Evolutionary conservation across 2,888 invertebrate species (phyloP).

Genomic region (Balanococcus diminutus): DNA sequence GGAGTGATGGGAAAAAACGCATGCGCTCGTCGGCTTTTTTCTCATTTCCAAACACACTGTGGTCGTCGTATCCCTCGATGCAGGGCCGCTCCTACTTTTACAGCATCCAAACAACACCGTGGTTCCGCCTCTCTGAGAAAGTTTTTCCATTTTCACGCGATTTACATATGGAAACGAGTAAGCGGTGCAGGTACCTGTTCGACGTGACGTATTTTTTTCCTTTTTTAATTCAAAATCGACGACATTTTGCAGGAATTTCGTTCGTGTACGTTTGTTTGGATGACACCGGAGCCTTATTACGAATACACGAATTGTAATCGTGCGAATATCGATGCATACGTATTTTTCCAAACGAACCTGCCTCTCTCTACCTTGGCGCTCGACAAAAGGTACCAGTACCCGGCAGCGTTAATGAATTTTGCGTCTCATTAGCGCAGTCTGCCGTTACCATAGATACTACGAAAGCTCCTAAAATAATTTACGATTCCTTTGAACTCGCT

Average conservation of each 20-base stretch:
- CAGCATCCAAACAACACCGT: background rate
- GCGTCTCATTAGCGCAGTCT: conserved; percentile 37
- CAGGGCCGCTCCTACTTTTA: conserved; percentile 11
- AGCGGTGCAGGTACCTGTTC: background rate
- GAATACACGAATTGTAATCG: too few relatives aligned
- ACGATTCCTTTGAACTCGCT: conserved; percentile 41
- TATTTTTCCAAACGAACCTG: background rate
- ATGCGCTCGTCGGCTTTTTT: background rate
- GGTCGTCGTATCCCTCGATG: background rate
- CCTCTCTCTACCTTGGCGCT: background rate
- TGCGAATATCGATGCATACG: background rate
- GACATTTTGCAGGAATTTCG: background rate
- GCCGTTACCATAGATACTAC: conserved; percentile 25
- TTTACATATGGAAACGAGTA: background rate
- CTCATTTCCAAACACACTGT: background rate
- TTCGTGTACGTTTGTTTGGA: too few relatives aligned
- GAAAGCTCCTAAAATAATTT: conserved; percentile 41
- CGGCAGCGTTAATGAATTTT: conserved; percentile 33
- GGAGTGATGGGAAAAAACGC: conserved; percentile 10
- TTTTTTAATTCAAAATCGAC: background rate
- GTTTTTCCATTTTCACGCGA: background rate
- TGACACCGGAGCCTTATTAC: too few relatives aligned
- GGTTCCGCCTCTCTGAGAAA: conserved; percentile 28
- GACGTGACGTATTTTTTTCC: background rate
- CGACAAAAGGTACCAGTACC: background rate